These are phyloP conservation scores for Ormyrus pomaceus DNA, from an alignment of 2,888 invertebrate species.

Conservation along the genomic window DNA sequence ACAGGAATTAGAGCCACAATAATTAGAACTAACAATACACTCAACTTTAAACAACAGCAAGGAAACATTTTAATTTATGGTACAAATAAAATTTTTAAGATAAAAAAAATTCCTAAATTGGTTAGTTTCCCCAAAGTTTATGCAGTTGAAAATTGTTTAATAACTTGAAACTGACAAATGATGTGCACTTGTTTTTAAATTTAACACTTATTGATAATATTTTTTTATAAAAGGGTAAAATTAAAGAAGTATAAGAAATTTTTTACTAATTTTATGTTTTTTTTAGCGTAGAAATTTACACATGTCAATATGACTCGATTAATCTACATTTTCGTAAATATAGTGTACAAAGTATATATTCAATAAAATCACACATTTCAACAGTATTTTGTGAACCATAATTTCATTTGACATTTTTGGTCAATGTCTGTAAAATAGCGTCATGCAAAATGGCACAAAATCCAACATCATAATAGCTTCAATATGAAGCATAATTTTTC, in stretches of 20 bases:
- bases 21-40: constrained; percentile 4
- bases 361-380: constrained; percentile 47
- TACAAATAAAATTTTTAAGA: background rate
- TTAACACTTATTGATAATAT: background rate
- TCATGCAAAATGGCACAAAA: constrained; percentile 36
- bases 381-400: constrained; percentile 41
- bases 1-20: constrained; percentile 24
- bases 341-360: constrained; percentile 44
- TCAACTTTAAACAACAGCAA: constrained; percentile 41
- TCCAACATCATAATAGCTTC: constrained; percentile 42
- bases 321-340: constrained; percentile 43
- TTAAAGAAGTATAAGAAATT: constrained; percentile 5
- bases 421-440: constrained; percentile 38
- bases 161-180: constrained; percentile 25
- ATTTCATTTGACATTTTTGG: constrained; percentile 27
- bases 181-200: constrained; percentile 33
- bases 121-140: too few relatives aligned
- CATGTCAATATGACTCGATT: constrained; percentile 36
- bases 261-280: constrained; percentile 27
- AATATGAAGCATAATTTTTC: constrained; percentile 53
- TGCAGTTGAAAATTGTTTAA: background rate
- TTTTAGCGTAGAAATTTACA: constrained; percentile 49
- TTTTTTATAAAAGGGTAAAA: background rate
- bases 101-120: background rate
- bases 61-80: constrained; percentile 24